These are phyloP conservation scores for Erpobdella octoculata DNA, from an alignment of 2,888 invertebrate genomes.

Conservation along the genomic window DNA sequence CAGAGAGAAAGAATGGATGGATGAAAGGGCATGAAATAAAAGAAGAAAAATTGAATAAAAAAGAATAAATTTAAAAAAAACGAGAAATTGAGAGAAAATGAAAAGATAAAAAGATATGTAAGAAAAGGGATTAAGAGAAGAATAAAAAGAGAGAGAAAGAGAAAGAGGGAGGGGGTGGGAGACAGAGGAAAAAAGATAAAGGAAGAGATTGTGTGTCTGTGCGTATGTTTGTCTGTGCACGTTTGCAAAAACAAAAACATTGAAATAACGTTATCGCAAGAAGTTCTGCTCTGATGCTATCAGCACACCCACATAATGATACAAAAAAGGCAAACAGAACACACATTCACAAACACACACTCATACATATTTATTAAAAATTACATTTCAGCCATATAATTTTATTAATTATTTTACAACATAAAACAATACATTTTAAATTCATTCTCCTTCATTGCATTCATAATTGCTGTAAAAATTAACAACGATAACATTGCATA, in stretches of 20 bases:
- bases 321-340: too few species aligned
- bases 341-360: background rate
- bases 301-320: too few species aligned
- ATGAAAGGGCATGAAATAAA: background rate
- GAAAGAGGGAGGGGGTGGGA: too few species aligned
- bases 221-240: too few species aligned
- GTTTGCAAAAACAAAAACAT: background rate
- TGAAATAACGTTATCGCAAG: background rate
- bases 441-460: background rate
- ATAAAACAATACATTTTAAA: too few species aligned
- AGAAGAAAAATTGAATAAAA: background rate
- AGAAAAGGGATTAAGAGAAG: background rate
- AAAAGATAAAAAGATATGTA: background rate
- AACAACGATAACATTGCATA: too few species aligned
- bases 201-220: too few species aligned
- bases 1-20: background rate
- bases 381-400: background rate
- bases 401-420: background rate
- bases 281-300: too few species aligned
- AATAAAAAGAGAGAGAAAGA: background rate
- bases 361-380: background rate
- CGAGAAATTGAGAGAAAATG: background rate
- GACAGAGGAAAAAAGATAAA: too few species aligned
- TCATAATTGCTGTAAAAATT: constrained; percentile 9
- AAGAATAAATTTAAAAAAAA: background rate